A percentile compares a stretch with the other conserved stretches of the same genome.
Evolutionary conservation across 2,113 vertebrate species (phyloP).

Genomic region (Columba livia): DNA sequence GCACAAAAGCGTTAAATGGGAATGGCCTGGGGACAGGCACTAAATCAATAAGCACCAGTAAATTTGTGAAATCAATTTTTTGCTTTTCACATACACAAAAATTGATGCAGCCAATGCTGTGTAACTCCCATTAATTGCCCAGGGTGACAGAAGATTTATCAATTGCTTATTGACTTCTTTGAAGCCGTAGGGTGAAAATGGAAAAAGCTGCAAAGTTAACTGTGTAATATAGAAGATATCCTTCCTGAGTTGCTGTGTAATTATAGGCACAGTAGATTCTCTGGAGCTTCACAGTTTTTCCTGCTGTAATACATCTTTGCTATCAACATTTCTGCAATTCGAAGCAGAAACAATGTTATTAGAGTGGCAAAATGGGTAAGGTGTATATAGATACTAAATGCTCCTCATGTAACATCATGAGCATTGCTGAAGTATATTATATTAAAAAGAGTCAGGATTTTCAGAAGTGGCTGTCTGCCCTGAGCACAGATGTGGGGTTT

Average conservation of each 20-base stretch:
- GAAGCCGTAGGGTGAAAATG: constrained; percentile 18
- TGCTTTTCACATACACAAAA: constrained; percentile 73
- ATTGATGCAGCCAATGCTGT: constrained; percentile 70
- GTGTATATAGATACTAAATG: background rate
- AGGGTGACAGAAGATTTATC: constrained; percentile 77
- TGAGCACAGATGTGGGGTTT: background rate
- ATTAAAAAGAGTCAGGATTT: background rate
- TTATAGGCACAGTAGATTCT: background rate
- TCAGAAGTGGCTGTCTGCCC: background rate
- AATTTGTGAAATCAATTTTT: constrained; percentile 78
- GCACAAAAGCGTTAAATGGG: constrained; percentile 74
- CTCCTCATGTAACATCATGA: accelerated
- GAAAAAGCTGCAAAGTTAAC: constrained; percentile 54
- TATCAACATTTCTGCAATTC: background rate
- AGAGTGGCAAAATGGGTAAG: background rate
- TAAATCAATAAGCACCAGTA: constrained; percentile 75
- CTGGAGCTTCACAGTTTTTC: background rate
- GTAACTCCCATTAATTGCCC: constrained; percentile 76
- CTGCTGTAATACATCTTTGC: accelerated
- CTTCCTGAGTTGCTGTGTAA: background rate
- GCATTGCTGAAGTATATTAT: accelerated
- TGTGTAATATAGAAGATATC: background rate
- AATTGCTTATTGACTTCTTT: constrained; percentile 77
- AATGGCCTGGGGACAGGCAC: constrained; percentile 70
- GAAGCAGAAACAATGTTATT: background rate